Conservation (phyloP, 1,140 invertebrate genomes). For the Monomorium pharaonis region DNA sequence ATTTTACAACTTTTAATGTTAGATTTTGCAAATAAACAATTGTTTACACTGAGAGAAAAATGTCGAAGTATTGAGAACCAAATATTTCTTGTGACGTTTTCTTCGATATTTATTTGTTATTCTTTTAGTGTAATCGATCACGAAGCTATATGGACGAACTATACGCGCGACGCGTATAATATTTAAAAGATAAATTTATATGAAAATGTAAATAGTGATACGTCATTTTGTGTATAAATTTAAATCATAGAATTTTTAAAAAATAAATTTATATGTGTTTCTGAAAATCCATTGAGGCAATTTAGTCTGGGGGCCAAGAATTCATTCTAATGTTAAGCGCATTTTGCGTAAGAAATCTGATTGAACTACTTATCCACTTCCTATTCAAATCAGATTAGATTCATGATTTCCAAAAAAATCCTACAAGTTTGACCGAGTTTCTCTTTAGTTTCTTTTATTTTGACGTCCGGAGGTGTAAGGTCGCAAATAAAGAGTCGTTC, state of each 20-base stretch:
- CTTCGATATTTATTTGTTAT: no score
- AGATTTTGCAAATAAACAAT: neutral
- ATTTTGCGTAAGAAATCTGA: neutral
- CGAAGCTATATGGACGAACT: no score
- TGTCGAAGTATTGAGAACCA: no score
- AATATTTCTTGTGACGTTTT: no score
- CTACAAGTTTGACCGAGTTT: conserved; percentile 34
- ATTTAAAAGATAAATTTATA: neutral
- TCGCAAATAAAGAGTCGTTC: conserved; percentile 64
- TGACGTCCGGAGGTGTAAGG: conserved; percentile 1
- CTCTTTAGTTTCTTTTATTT: conserved; percentile 39
- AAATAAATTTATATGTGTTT: neutral
- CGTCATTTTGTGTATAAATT: no score
- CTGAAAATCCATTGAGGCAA: neutral
- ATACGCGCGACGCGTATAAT: neutral
- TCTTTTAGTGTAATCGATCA: no score
- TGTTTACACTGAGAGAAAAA: no score
- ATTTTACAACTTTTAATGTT: neutral
- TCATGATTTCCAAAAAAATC: neutral
- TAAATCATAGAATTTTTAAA: no score
- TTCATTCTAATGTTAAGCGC: neutral
- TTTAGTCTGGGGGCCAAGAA: neutral
- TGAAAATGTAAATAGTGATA: neutral
- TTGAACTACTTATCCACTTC: neutral
- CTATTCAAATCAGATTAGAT: conserved; percentile 5